These are phyloP conservation scores for Labia minor DNA, from an alignment of 2,888 invertebrate genomes.

Conservation along the genomic window DNA sequence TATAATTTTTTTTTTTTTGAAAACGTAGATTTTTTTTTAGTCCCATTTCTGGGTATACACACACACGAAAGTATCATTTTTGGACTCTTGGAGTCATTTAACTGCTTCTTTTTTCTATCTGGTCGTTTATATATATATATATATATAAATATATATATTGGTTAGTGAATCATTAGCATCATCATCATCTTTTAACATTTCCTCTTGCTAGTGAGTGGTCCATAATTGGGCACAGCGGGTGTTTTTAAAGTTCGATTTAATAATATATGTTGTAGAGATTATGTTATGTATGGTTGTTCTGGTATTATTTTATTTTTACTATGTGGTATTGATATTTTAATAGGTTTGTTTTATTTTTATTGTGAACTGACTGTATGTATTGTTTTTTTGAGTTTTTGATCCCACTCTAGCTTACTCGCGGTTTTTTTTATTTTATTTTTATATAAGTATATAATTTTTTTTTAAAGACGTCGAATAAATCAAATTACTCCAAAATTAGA, in stretches of 20 bases:
- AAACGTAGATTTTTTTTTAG: not conserved
- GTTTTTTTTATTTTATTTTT: no score
- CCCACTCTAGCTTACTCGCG: not conserved
- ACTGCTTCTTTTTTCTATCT: not conserved
- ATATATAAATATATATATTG: no score
- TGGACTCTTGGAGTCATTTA: not conserved
- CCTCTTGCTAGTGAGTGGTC: not conserved
- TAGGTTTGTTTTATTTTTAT: not conserved
- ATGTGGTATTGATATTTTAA: not conserved
- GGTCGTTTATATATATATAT: no score
- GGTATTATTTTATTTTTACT: not conserved
- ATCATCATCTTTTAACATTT: not conserved
- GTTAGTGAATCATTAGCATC: not conserved
- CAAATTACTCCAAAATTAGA: conserved; percentile 9
- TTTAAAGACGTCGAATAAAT: not conserved
- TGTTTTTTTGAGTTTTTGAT: not conserved
- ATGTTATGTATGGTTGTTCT: not conserved
- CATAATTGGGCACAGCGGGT: conserved; percentile 13
- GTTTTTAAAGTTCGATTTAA: not conserved
- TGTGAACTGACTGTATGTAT: not conserved
- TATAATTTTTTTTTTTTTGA: conserved; percentile 2
- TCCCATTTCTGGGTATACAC: not conserved
- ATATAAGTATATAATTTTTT: no score
- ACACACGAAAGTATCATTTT: not conserved
- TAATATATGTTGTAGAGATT: not conserved